These are phyloP conservation scores for Dicrurus megarhynchus DNA, from an alignment of 2,113 vertebrate species.

Conservation along the genomic window DNA sequence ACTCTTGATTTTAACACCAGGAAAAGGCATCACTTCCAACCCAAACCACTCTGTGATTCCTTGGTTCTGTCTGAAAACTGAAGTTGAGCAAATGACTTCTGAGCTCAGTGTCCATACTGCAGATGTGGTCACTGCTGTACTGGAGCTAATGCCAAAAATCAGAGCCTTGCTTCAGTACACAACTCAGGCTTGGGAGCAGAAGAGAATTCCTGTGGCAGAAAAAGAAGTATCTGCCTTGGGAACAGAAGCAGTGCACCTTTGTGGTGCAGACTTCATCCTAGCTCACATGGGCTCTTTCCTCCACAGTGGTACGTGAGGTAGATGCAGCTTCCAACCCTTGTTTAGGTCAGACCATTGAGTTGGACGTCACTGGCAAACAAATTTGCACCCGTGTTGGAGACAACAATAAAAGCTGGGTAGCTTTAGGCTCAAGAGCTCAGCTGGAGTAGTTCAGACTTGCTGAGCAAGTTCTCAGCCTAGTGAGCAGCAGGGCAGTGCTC, in stretches of 20 bases:
- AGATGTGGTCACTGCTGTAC: not conserved
- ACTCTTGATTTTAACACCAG: no score
- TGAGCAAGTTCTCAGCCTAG: not conserved
- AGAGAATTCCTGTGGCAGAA: not conserved
- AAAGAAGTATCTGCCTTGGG: not conserved
- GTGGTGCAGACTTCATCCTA: not conserved
- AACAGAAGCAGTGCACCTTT: not conserved
- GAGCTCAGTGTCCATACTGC: not conserved
- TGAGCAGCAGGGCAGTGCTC: not conserved
- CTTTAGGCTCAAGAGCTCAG: not conserved
- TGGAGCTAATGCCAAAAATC: not conserved
- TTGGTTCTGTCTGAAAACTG: not conserved
- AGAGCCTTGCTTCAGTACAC: not conserved
- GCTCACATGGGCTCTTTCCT: not conserved
- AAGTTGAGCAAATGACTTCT: not conserved
- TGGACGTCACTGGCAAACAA: not conserved
- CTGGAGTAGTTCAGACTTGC: not conserved
- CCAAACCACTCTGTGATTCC: not conserved
- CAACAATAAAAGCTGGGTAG: not conserved
- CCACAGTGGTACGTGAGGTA: not conserved
- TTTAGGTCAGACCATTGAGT: not conserved
- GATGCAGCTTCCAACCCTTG: not conserved
- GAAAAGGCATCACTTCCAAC: no score
- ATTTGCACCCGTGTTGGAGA: not conserved
- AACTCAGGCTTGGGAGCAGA: not conserved